Percentiles rank a stretch among this genome's conserved stretches.
Evolutionary conservation across 2,113 vertebrate genomes (phyloP).

Genomic region (Cyphomyrus discorhynchus): DNA sequence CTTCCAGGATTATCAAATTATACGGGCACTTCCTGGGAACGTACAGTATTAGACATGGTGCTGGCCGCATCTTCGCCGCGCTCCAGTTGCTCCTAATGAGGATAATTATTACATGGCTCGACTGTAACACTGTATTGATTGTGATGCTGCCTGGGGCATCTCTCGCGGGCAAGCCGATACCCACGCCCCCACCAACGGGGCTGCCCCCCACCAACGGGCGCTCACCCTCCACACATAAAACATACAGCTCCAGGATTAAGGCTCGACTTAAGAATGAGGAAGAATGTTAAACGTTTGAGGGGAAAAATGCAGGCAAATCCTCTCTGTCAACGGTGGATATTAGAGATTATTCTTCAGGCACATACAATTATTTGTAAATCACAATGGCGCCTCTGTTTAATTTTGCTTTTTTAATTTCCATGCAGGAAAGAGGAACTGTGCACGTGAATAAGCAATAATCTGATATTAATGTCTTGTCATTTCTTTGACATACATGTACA

Average conservation of each 20-base stretch:
- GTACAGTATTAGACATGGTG: slow-evolving; percentile 65
- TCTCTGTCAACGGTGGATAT: slow-evolving; percentile 97
- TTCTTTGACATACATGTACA: slow-evolving; percentile 35
- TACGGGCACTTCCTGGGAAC: slow-evolving; percentile 65
- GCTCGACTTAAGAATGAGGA: slow-evolving; percentile 35
- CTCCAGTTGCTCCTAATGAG: slow-evolving; percentile 83
- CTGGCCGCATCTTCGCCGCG: slow-evolving; percentile 61
- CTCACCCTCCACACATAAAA: slow-evolving; percentile 55
- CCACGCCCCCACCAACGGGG: slow-evolving; percentile 56
- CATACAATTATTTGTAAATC: slow-evolving; percentile 61
- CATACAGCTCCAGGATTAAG: slow-evolving; percentile 70
- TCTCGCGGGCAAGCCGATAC: slow-evolving; percentile 59
- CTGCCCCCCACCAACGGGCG: slow-evolving; percentile 38
- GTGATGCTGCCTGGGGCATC: slow-evolving; percentile 63
- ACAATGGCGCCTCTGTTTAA: slow-evolving; percentile 86
- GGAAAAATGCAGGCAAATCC: slow-evolving; percentile 86
- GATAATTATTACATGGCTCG: slow-evolving; percentile 88
- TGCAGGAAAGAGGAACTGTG: slow-evolving; percentile 55
- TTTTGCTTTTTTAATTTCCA: slow-evolving; percentile 70
- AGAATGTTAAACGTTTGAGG: slow-evolving; percentile 64
- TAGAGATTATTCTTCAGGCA: slow-evolving; percentile 77
- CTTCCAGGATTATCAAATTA: slow-evolving; percentile 92
- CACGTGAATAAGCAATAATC: slow-evolving; percentile 53
- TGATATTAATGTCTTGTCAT: slow-evolving; percentile 43
- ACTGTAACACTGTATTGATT: slow-evolving; percentile 79